These are phyloP conservation scores for Spodoptera exigua DNA, from an alignment of 2,888 invertebrate genomes.

Conservation along the genomic window DNA sequence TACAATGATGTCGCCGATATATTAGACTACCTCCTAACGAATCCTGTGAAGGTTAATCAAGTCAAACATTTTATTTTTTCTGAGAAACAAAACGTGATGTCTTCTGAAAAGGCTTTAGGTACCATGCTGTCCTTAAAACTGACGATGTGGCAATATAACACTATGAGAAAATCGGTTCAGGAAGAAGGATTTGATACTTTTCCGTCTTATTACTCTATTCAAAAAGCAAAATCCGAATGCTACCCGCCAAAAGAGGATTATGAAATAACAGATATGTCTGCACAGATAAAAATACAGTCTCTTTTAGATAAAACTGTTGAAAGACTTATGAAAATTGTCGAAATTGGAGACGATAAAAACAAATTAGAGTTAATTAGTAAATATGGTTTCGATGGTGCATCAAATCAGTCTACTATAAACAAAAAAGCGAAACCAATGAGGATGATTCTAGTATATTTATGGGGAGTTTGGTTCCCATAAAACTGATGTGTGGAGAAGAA, in stretches of 20 bases:
- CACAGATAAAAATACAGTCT: constrained; percentile 5
- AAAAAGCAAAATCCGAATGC: constrained; percentile 6
- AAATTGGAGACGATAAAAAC: neutral
- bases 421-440: constrained; percentile 5
- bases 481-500: neutral
- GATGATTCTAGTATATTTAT: constrained; percentile 2
- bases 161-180: constrained; percentile 7
- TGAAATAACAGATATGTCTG: constrained; percentile 4
- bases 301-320: constrained; percentile 1
- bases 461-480: constrained; percentile 2
- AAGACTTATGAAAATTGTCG: constrained; percentile 2
- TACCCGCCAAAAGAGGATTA: neutral
- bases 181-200: constrained; percentile 6
- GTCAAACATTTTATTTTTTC: too few relatives aligned
- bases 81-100: too few relatives aligned
- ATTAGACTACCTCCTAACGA: constrained; percentile 5
- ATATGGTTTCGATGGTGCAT: constrained; percentile 19
- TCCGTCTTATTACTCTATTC: constrained; percentile 12
- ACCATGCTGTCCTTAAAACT: constrained; percentile 12
- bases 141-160: constrained; percentile 12
- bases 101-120: constrained; percentile 7
- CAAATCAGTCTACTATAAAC: constrained; percentile 9
- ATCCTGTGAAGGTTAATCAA: too few relatives aligned
- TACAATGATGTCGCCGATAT: constrained; percentile 6
- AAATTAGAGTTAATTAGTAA: constrained; percentile 14